Conservation (phyloP, 1,140 invertebrate genomes). For the Chrysomallon squamiferum region DNA sequence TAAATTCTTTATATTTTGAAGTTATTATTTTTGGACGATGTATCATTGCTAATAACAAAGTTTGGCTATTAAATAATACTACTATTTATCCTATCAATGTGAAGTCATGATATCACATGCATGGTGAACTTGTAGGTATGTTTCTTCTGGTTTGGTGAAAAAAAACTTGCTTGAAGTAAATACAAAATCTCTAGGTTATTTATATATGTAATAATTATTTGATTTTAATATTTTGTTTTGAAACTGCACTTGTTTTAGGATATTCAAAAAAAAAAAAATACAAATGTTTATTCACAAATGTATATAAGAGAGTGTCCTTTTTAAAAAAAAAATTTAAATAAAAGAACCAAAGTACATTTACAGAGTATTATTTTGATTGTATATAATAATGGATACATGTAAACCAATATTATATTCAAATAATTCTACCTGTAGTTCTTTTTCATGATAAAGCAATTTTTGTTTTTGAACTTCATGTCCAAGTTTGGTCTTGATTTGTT, state of each 20-base stretch:
- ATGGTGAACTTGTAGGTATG: too few species aligned
- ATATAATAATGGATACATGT: too few species aligned
- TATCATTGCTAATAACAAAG: too few species aligned
- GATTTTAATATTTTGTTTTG: neutral
- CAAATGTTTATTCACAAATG: neutral
- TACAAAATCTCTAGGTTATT: neutral
- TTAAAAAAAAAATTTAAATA: neutral
- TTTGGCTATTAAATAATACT: too few species aligned
- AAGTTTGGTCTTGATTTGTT: neutral
- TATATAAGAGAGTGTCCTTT: neutral
- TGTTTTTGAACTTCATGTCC: conserved; percentile 5
- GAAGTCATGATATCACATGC: too few species aligned
- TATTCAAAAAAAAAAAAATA: neutral
- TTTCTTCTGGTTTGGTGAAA: too few species aligned
- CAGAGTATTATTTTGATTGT: neutral
- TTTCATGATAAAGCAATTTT: conserved; percentile 1
- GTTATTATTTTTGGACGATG: too few species aligned
- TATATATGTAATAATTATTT: neutral
- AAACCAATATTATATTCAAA: too few species aligned
- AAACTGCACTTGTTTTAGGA: neutral
- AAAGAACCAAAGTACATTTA: neutral
- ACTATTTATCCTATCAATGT: too few species aligned
- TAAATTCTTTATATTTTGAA: too few species aligned
- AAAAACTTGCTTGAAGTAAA: too few species aligned
- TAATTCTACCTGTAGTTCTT: conserved; percentile 8